A percentile compares a stretch with the other conserved stretches of the same genome.
These are phyloP conservation scores for Rambutsinella grinnellia DNA, from an alignment of 2,888 invertebrate species.

Conservation along the genomic window DNA sequence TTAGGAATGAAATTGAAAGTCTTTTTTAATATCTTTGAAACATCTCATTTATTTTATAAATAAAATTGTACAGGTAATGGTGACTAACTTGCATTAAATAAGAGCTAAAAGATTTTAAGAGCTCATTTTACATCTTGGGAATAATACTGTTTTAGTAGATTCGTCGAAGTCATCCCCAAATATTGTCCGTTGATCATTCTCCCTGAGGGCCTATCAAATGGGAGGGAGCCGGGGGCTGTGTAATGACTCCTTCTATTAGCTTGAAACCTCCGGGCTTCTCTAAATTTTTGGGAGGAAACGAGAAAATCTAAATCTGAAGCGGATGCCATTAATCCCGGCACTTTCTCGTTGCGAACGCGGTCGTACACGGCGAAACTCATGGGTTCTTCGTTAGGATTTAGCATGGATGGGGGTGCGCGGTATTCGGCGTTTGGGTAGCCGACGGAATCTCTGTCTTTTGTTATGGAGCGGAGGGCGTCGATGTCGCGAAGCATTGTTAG, in stretches of 20 bases:
- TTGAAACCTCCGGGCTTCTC: neutral
- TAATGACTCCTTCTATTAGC: slow-evolving; percentile 31
- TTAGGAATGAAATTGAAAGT: too few species aligned
- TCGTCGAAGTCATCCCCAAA: slow-evolving; percentile 23
- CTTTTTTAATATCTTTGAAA: too few species aligned
- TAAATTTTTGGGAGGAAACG: neutral
- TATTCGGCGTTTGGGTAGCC: slow-evolving; percentile 36
- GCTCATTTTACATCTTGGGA: too few species aligned
- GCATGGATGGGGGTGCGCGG: slow-evolving; percentile 16
- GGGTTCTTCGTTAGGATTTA: slow-evolving; percentile 29
- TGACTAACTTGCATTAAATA: too few species aligned
- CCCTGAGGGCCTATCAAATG: slow-evolving; percentile 39
- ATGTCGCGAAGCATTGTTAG: neutral
- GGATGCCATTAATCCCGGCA: neutral
- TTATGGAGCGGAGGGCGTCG: too few species aligned
- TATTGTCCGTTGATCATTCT: slow-evolving; percentile 35
- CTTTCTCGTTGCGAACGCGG: slow-evolving; percentile 6
- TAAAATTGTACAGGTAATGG: too few species aligned
- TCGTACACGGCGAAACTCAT: slow-evolving; percentile 37
- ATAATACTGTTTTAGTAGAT: slow-evolving; percentile 13
- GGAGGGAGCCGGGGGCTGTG: slow-evolving; percentile 41
- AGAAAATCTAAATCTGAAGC: neutral
- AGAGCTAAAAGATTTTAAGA: too few species aligned
- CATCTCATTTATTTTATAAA: too few species aligned
- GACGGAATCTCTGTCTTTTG: slow-evolving; percentile 5